Percentiles rank a stretch among this genome's conserved stretches.
Conservation (phyloP, 2,888 invertebrate species). For the Mimachlamys varia region DNA sequence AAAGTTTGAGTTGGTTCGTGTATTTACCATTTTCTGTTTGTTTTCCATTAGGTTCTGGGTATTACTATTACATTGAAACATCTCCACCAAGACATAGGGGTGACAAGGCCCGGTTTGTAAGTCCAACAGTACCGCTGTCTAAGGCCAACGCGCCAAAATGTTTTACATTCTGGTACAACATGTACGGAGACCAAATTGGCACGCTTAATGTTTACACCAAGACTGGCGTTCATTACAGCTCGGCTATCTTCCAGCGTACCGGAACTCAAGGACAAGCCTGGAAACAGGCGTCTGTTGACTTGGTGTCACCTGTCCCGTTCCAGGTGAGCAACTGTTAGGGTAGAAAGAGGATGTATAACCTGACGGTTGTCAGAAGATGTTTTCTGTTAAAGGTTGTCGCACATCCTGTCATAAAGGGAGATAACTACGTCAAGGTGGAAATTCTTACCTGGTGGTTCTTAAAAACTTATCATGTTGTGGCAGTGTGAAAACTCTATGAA, state of each 20-base stretch:
- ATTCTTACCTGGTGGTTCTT: no score
- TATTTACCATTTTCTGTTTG: background rate
- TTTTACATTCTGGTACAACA: constrained; percentile 76
- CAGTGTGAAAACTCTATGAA: no score
- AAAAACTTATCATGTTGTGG: no score
- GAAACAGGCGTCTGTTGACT: constrained; percentile 65
- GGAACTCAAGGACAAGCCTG: constrained; percentile 70
- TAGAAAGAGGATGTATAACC: background rate
- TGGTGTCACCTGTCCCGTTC: constrained; percentile 61
- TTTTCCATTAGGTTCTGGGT: constrained; percentile 54
- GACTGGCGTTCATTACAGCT: constrained; percentile 57
- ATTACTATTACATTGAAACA: constrained; percentile 70
- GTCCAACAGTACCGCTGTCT: constrained; percentile 54
- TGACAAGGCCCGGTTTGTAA: constrained; percentile 82
- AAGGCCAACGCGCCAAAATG: constrained; percentile 57
- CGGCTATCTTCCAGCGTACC: constrained; percentile 65
- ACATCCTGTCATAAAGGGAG: no score
- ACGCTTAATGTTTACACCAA: constrained; percentile 72
- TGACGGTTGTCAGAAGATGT: no score
- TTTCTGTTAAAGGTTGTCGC: no score
- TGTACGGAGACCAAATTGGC: constrained; percentile 75
- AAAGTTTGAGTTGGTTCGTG: background rate
- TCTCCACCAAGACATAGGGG: constrained; percentile 77
- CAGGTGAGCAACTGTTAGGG: constrained; percentile 59
- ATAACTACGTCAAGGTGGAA: no score